These are phyloP conservation scores for Tetranychus cinnabarinus DNA, from an alignment of 1,140 invertebrate genomes.

Conservation along the genomic window DNA sequence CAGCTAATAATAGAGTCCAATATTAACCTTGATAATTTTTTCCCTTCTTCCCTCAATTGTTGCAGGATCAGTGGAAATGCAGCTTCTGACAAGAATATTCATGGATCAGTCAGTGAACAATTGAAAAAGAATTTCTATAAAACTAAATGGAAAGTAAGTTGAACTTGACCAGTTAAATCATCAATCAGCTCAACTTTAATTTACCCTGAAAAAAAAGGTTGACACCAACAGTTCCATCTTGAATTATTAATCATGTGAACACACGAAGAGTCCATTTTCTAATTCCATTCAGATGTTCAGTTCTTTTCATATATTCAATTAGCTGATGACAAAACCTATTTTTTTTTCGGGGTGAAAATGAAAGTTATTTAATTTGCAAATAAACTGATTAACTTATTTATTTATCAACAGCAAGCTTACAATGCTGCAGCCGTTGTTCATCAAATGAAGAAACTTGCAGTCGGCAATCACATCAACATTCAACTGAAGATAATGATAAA, in stretches of 20 bases:
- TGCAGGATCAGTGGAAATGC: constrained; percentile 79
- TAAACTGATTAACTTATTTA: too few species aligned
- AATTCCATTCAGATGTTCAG: too few species aligned
- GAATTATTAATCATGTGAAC: too few species aligned
- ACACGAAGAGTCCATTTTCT: too few species aligned
- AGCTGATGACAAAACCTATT: too few species aligned
- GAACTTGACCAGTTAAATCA: constrained; percentile 22
- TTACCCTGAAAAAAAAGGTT: too few species aligned
- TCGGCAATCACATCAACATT: neutral
- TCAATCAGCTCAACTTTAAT: too few species aligned
- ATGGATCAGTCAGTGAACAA: constrained; percentile 90
- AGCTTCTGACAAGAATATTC: constrained; percentile 89
- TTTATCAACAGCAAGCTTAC: constrained; percentile 65
- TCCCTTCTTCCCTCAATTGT: constrained; percentile 27
- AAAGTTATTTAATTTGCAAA: too few species aligned
- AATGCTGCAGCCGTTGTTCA: constrained; percentile 89
- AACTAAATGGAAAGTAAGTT: constrained; percentile 65
- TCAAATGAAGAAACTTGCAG: constrained; percentile 74
- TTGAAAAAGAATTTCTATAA: constrained; percentile 97
- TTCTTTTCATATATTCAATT: too few species aligned
- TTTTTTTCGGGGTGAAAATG: too few species aligned
- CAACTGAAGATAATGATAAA: neutral
- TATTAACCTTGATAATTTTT: constrained; percentile 3
- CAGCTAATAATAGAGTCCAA: too few species aligned
- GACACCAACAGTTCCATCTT: too few species aligned